Percentiles rank a stretch among this genome's conserved stretches.
phyloP scores from a whole-genome alignment of 2,113 vertebrate genomes.

The Pongo abelii region DNA sequence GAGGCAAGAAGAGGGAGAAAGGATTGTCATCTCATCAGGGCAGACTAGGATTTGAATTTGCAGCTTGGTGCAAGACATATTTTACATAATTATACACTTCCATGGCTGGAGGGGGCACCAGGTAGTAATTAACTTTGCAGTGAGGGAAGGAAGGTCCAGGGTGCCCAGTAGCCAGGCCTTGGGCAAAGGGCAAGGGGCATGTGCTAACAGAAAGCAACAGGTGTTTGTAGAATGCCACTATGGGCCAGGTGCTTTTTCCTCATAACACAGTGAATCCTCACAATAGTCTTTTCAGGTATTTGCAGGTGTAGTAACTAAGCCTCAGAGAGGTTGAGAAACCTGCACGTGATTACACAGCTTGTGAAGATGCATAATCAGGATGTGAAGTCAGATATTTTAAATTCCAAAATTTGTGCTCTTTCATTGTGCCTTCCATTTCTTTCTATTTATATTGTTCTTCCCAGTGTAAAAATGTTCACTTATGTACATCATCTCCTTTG shows the following conservation, averaged over 20 bases:
- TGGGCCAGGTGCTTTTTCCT: accelerated
- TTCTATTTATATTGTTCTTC: neutral
- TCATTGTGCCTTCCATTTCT: neutral
- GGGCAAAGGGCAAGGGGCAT: accelerated
- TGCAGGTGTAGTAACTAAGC: neutral
- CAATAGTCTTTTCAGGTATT: neutral
- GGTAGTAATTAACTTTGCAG: neutral
- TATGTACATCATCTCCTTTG: neutral
- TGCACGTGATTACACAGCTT: neutral
- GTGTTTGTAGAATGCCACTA: neutral
- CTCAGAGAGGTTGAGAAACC: neutral
- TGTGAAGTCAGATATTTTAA: neutral
- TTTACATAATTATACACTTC: neutral
- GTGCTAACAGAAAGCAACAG: neutral
- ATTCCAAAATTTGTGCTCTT: neutral
- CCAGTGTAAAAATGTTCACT: neutral
- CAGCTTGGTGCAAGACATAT: neutral
- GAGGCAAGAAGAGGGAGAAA: neutral
- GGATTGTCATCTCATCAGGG: neutral
- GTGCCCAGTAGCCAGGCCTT: accelerated
- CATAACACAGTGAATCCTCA: neutral
- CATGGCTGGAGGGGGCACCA: neutral
- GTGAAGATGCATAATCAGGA: neutral
- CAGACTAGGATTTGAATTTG: neutral
- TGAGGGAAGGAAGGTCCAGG: neutral